These are phyloP conservation scores for Tragelaphus buxtoni DNA, from an alignment of 2,113 vertebrate genomes.

Conservation along the genomic window DNA sequence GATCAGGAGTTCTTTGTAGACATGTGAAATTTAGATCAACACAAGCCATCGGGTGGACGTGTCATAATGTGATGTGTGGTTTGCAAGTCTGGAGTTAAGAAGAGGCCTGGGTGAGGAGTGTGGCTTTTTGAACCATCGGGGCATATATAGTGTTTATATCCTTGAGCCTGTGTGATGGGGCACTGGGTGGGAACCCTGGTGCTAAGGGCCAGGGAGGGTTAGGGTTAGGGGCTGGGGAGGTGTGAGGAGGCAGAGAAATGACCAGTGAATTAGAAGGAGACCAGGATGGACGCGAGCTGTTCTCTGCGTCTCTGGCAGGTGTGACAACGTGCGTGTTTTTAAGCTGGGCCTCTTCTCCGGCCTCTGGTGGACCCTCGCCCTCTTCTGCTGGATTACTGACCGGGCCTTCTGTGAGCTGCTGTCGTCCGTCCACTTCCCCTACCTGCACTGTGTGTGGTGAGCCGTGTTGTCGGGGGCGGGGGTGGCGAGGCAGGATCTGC, in stretches of 20 bases:
- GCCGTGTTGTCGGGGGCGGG: not conserved
- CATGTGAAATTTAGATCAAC: not conserved
- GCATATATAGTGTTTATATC: accelerated
- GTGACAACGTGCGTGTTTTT: constrained; percentile 96
- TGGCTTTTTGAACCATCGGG: not conserved
- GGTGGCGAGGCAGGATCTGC: accelerated
- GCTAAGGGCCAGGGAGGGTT: not conserved
- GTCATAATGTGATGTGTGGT: not conserved
- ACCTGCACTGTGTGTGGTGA: constrained; percentile 97
- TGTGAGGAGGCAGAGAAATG: not conserved
- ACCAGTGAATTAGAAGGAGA: not conserved
- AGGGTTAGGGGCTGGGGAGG: not conserved
- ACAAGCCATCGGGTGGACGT: accelerated
- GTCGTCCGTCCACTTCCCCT: constrained; percentile 96
- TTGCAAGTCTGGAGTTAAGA: not conserved
- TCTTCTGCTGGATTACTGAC: constrained; percentile 98
- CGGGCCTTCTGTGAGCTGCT: constrained; percentile 95
- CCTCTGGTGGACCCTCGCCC: constrained; percentile 94
- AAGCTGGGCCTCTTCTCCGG: constrained; percentile 95
- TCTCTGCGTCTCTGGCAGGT: constrained; percentile 77
- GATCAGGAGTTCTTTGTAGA: not conserved
- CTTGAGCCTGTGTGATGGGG: not conserved
- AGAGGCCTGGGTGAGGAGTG: not conserved
- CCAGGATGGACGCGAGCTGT: accelerated
- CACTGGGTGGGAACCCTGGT: not conserved